Conservation (phyloP, 2,797 vertebrate genomes). For the Hippocampus kuda region DNA sequence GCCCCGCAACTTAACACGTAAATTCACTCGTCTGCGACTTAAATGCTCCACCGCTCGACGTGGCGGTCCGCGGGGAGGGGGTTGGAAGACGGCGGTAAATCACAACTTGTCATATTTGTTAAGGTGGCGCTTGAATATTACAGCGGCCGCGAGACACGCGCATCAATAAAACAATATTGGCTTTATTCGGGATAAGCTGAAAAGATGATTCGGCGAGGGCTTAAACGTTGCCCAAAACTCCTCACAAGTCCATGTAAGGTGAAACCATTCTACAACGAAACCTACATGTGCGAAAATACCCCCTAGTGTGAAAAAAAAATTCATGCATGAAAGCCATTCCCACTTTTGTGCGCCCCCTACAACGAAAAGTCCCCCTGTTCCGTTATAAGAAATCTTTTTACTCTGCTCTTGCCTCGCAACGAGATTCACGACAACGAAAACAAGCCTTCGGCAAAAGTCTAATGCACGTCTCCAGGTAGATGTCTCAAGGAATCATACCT, state of each 20-base stretch:
- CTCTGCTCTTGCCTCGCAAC: no score
- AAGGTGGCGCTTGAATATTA: slow-evolving; percentile 4
- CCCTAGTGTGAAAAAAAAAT: no score
- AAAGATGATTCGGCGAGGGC: not conserved
- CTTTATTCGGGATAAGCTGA: not conserved
- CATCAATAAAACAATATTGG: not conserved
- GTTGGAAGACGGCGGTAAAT: slow-evolving; percentile 39
- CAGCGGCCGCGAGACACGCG: not conserved
- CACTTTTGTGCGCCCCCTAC: no score
- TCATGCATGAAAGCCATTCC: no score
- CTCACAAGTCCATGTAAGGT: not conserved
- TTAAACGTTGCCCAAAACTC: not conserved
- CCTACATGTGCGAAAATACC: no score
- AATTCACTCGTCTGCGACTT: slow-evolving; percentile 69
- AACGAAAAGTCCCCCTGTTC: no score
- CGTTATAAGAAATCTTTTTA: no score
- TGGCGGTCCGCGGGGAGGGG: slow-evolving; percentile 43
- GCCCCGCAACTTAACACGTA: slow-evolving; percentile 60
- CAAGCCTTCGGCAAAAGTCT: no score
- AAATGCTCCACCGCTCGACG: slow-evolving; percentile 58
- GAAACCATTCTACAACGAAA: no score
- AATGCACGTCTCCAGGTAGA: no score
- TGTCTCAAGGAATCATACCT: no score
- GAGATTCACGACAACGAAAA: no score
- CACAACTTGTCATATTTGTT: slow-evolving; percentile 16